phyloP scores from a whole-genome alignment of 2,113 vertebrate genomes.

The Megalops atlanticus region DNA sequence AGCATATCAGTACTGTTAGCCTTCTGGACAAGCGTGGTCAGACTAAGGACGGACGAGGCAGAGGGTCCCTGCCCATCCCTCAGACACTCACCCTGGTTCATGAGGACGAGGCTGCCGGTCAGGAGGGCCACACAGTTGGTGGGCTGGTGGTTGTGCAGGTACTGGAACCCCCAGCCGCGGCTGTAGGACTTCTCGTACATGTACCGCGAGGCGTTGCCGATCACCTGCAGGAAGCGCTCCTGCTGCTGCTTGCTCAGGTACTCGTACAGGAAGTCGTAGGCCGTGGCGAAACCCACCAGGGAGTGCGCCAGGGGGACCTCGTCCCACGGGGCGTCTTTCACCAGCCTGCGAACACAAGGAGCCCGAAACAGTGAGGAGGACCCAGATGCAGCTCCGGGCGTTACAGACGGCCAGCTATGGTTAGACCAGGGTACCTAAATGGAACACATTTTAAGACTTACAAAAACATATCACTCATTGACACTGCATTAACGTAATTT shows the following conservation, averaged over 20 bases:
- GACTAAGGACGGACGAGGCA: neutral
- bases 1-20: no score
- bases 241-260: slow-evolving; percentile 88
- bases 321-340: slow-evolving; percentile 97
- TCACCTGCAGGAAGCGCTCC: slow-evolving; percentile 92
- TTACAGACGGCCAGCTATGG: neutral
- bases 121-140: slow-evolving; percentile 98
- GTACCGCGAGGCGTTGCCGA: slow-evolving; percentile 86
- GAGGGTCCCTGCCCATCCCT: neutral
- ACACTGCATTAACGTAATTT: no score
- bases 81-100: slow-evolving; percentile 87
- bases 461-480: no score
- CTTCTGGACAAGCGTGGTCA: no score
- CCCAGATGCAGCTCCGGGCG: neutral
- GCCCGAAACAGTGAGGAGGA: neutral
- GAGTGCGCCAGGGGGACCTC: slow-evolving; percentile 96
- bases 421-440: no score
- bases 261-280: slow-evolving; percentile 93
- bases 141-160: slow-evolving; percentile 97
- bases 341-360: slow-evolving; percentile 78
- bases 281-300: slow-evolving; percentile 94
- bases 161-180: slow-evolving; percentile 97
- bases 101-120: slow-evolving; percentile 90
- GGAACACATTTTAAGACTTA: no score
- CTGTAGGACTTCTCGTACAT: slow-evolving; percentile 95